A percentile compares a stretch with the other conserved stretches of the same genome.
Evolutionary conservation across 1,140 invertebrate genomes (phyloP).

Genomic region (Drosophila pseudoobscura): DNA sequence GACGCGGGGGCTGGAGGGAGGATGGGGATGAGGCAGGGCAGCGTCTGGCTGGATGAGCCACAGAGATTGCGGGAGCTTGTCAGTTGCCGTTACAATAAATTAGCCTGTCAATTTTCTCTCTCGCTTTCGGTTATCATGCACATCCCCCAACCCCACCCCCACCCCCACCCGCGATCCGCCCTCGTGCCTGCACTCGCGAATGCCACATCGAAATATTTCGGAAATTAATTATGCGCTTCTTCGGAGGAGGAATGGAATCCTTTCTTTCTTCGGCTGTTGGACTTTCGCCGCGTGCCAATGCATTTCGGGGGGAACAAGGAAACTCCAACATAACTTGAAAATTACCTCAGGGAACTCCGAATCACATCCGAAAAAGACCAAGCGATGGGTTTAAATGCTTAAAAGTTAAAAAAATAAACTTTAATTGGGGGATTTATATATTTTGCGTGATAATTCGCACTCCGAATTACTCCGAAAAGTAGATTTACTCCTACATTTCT

Average conservation of each 20-base stretch:
- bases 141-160: not conserved
- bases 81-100: conserved; percentile 80
- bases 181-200: not conserved
- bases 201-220: not conserved
- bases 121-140: conserved; percentile 34
- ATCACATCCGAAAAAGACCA: too few species aligned
- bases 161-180: not conserved
- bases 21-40: not conserved
- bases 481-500: too few species aligned
- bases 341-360: too few species aligned
- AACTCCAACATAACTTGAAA: too few species aligned
- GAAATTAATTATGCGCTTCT: conserved; percentile 44
- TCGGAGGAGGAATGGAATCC: conserved; percentile 23
- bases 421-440: too few species aligned
- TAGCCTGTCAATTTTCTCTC: conserved; percentile 66
- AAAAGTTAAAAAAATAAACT: too few species aligned
- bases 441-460: too few species aligned
- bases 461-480: too few species aligned
- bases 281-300: conserved; percentile 52
- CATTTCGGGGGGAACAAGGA: not conserved
- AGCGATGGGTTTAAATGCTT: too few species aligned
- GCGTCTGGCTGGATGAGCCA: conserved; percentile 8
- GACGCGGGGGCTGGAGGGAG: too few species aligned
- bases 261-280: conserved; percentile 33
- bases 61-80: conserved; percentile 43